Conservation (phyloP, 2,113 vertebrate species). For the Ardeotis arabs region DNA sequence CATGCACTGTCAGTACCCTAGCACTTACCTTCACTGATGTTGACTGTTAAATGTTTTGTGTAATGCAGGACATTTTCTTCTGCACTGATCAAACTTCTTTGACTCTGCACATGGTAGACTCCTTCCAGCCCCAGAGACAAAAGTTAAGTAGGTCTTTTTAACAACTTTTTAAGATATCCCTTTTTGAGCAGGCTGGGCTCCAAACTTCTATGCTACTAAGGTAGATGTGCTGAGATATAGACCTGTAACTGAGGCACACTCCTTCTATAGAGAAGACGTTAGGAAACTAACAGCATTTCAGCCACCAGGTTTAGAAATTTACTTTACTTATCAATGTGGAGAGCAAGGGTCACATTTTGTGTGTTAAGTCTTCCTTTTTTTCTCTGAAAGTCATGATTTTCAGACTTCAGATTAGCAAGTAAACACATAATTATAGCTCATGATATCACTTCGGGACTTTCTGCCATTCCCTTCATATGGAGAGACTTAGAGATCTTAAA, state of each 20-base stretch:
- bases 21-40: neutral
- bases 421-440: neutral
- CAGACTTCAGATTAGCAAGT: neutral
- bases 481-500: neutral
- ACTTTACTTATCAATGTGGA: neutral
- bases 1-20: neutral
- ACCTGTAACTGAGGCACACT: neutral
- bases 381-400: neutral
- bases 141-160: neutral
- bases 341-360: neutral
- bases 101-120: neutral
- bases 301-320: neutral
- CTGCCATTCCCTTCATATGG: neutral
- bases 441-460: neutral
- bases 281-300: neutral
- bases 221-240: rapidly evolving
- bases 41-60: neutral
- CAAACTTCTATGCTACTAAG: neutral
- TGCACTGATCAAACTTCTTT: neutral
- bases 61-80: neutral
- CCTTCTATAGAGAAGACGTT: neutral
- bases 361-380: neutral
- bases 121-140: neutral
- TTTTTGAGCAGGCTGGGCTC: neutral
- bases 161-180: neutral